Conservation (phyloP, 2,888 invertebrate species). For the Trissolcus brochymenae region DNA sequence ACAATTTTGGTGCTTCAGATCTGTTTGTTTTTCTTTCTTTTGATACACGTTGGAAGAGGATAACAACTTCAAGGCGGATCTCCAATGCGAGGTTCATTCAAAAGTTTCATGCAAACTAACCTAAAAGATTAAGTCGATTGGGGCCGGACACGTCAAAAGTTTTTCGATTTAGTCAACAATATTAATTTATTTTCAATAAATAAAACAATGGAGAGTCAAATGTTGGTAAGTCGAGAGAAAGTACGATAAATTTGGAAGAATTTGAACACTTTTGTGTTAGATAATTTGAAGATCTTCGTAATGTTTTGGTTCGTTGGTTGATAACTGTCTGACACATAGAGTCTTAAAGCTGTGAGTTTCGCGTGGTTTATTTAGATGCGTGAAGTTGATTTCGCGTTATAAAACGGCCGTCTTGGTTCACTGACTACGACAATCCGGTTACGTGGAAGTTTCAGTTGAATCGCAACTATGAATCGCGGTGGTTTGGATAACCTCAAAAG, state of each 20-base stretch:
- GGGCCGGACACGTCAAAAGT: conserved; percentile 18
- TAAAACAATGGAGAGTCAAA: conserved; percentile 21
- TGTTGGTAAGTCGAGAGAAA: conserved; percentile 13
- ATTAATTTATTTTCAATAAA: background rate
- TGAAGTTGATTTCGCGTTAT: conserved; percentile 21
- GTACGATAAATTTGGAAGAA: background rate
- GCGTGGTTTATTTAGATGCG: conserved; percentile 13
- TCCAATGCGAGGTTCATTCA: no score
- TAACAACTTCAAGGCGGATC: no score
- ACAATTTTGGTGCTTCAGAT: no score
- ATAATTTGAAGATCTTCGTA: background rate
- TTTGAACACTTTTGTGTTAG: background rate
- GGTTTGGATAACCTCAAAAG: conserved; percentile 25
- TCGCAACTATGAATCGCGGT: conserved; percentile 8
- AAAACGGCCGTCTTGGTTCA: background rate
- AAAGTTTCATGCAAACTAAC: background rate
- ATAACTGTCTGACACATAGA: conserved; percentile 16
- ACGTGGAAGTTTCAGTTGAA: conserved; percentile 24
- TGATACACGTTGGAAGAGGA: no score
- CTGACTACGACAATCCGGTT: conserved; percentile 8
- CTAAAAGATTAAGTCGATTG: background rate
- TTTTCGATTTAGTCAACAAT: conserved; percentile 2
- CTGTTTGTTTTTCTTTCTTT: no score
- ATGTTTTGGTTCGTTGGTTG: background rate
- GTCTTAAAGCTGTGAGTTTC: conserved; percentile 1